Evolutionary conservation across 2,888 invertebrate species (phyloP), one percentile per base, ranked within the genome.

Genomic region (Pristionchus arcanus): DNA sequence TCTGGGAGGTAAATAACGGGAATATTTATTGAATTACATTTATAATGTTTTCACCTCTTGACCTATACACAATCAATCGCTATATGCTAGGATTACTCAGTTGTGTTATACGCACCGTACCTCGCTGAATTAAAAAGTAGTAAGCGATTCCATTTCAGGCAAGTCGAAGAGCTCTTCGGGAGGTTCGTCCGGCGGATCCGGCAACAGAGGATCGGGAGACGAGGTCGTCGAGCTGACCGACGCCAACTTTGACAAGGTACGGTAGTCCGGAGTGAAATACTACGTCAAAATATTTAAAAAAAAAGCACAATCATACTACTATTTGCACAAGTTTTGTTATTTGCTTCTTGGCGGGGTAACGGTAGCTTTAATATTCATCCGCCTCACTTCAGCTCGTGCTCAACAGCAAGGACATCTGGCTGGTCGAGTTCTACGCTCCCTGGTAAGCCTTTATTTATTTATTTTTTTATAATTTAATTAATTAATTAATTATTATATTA

Each of bases 371-470:
- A 49, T 49, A 49, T 3, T 49, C 42, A 9, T 4, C n/a, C n/a
- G 31, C 53, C 71, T 19, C 25, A 34, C 49, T 90, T 83, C 83
- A 91, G 95, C 96, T 97, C 89, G 98, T 99, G 28, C 95, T 98
- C 93, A 96, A 97, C 93, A 98, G 98, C 85, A 97, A 98, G 28
- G 98, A 99, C 95, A 96, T 98, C 95, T 99, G 98, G 98, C 96
- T 99, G 93, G 98, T 99, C 2, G 98, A 99, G 96, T 99, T 99
- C 96, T 99, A 97, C 96, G 99, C 99, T 13, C 96, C 96, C 11
- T 96, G 96, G 96, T 88, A 25, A 11, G 74, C 53, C 25, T 15
- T 25, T 42, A 25, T 71, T 2, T 53, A 21, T 34, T 88, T 37
- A 71, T 49, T 74, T 2, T 21, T 88, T 98, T 98, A 95, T 55